A percentile compares a stretch with the other conserved stretches of the same genome.
Conservation (phyloP, 2,888 invertebrate species). For the Mayetiola destructor region DNA sequence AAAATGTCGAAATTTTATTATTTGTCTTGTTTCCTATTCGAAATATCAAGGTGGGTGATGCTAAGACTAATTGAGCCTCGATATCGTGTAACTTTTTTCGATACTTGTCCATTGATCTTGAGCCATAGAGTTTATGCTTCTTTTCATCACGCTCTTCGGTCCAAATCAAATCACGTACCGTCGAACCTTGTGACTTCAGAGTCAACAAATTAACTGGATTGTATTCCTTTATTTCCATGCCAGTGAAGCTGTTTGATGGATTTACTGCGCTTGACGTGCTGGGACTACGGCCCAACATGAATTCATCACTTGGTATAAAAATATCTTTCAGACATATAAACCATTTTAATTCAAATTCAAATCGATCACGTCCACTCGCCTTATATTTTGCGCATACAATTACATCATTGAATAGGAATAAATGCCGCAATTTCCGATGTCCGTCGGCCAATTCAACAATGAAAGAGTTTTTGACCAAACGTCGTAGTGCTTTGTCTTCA, state of each 20-base stretch:
- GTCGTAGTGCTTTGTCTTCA: slow-evolving; percentile 64
- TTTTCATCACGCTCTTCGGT: slow-evolving; percentile 63
- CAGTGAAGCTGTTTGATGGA: slow-evolving; percentile 36
- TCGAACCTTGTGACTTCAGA: slow-evolving; percentile 72
- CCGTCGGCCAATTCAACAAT: slow-evolving; percentile 83
- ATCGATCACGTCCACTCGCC: slow-evolving; percentile 74
- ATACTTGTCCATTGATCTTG: slow-evolving; percentile 61
- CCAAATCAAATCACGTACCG: slow-evolving; percentile 69
- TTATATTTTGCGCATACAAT: slow-evolving; percentile 92
- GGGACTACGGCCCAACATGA: slow-evolving; percentile 1
- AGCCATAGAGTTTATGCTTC: slow-evolving; percentile 28
- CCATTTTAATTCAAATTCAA: slow-evolving; percentile 88
- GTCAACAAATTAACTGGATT: slow-evolving; percentile 71
- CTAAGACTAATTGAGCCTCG: slow-evolving; percentile 77
- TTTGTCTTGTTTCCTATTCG: slow-evolving; percentile 59
- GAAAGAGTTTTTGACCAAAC: slow-evolving; percentile 87
- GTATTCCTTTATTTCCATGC: slow-evolving; percentile 53
- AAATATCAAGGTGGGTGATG: slow-evolving; percentile 78
- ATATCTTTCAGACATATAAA: slow-evolving; percentile 78
- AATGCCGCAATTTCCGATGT: slow-evolving; percentile 76
- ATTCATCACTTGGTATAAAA: slow-evolving; percentile 34
- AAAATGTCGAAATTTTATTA: slow-evolving; percentile 63
- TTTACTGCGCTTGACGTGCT: slow-evolving; percentile 36
- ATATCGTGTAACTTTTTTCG: slow-evolving; percentile 80
- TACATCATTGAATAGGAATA: slow-evolving; percentile 89